Evolutionary conservation across 2,797 vertebrate species (phyloP), one percentile per base, ranked within the genome.

Genomic region (Lerista edwardsae): DNA sequence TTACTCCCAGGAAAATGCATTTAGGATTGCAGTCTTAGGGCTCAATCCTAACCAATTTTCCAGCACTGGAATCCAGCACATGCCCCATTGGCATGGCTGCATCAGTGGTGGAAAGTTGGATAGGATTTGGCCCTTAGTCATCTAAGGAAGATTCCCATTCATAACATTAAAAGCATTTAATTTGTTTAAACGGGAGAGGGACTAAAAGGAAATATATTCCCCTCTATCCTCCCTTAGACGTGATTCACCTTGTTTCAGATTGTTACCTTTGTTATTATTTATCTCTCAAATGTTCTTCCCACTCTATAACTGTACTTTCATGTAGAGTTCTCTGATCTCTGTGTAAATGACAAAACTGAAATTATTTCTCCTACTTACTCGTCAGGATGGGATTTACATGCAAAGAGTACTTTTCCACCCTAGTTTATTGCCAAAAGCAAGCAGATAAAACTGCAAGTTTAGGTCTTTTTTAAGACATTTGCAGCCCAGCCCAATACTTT

Each of bases 81-180:
- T n/a, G n/a, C n/a, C n/a, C n/a, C n/a, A n/a, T n/a, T n/a, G n/a
- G n/a, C n/a, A n/a, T n/a, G n/a, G n/a, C n/a, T n/a, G n/a, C n/a
- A n/a, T n/a, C n/a, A n/a, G n/a, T n/a, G n/a, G n/a, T n/a, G n/a
- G n/a, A n/a, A n/a, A n/a, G n/a, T n/a, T n/a, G n/a, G n/a, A n/a
- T n/a, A n/a, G n/a, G n/a, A n/a, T n/a, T n/a, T n/a, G n/a, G n/a
- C n/a, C 41, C 41, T 34, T 36, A 34, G 34, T 34, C 44, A 68
- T 14, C 44, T 55, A n/a, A 29, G 59, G 29, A 55, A 84, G 41
- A 55, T 1, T 15, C 11, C 10, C 4, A 17, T 47, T 69, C 23
- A 59, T 77, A 76, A 41, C 76, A 61, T 71, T 29, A 71, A 77
- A 74, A 84, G 5, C 21, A 79, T n/a, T 69, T 83, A 12, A 29